These are phyloP conservation scores for Sorex araneus DNA, from an alignment of 2,113 vertebrate species.

Conservation along the genomic window DNA sequence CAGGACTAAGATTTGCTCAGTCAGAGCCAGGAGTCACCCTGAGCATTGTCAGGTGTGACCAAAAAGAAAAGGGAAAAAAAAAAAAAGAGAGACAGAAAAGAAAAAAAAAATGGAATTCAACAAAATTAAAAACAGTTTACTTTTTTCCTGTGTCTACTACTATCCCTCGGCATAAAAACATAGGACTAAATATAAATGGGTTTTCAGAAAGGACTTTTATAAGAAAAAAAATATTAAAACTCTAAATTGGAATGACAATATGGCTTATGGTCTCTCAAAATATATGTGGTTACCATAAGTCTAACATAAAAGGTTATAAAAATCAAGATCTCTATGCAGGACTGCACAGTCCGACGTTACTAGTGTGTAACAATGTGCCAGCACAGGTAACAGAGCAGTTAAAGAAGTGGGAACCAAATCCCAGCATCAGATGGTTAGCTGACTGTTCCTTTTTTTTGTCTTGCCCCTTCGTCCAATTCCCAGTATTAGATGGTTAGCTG, in stretches of 20 bases:
- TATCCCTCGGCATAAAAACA: slow-evolving; percentile 43
- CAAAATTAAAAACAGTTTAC: not conserved
- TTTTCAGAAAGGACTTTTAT: slow-evolving; percentile 52
- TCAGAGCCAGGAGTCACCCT: too few relatives aligned
- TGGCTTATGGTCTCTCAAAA: not conserved
- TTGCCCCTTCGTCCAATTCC: not conserved
- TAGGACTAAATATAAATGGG: slow-evolving; percentile 22
- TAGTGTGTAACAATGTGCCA: not conserved
- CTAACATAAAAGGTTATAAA: not conserved
- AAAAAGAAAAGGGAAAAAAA: too few relatives aligned
- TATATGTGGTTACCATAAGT: not conserved
- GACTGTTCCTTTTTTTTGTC: too few relatives aligned
- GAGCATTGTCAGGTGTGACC: too few relatives aligned
- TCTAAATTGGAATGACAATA: not conserved
- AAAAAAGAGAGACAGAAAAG: too few relatives aligned
- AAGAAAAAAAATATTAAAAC: not conserved
- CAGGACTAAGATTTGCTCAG: too few relatives aligned
- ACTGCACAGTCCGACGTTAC: not conserved
- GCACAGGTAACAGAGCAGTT: not conserved
- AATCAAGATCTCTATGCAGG: not conserved
- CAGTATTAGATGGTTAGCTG: not conserved
- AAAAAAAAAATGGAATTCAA: slow-evolving; percentile 38
- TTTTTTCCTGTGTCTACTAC: not conserved
- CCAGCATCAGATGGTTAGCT: too few relatives aligned
- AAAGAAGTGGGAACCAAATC: not conserved